Evolutionary conservation across 2,113 vertebrate genomes (phyloP).

Genomic region (Chloropsis cyanopogon): DNA sequence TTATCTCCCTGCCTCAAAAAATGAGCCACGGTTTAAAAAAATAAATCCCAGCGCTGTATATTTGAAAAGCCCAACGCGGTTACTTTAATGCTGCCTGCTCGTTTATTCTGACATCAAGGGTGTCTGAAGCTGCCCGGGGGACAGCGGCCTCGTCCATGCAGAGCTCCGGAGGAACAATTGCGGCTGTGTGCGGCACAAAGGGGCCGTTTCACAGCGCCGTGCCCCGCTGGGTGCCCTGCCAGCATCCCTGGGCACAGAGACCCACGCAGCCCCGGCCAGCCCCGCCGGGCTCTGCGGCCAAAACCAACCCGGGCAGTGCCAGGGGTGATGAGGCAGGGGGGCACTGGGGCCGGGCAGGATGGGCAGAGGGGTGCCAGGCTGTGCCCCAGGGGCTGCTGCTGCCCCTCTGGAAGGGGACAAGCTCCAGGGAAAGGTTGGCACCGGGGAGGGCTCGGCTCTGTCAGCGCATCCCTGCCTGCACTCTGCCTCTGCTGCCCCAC

Average conservation of each 20-base stretch:
- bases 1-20: not conserved
- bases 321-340: not conserved
- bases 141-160: not conserved
- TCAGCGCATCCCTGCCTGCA: fast-evolving
- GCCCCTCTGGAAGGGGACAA: not conserved
- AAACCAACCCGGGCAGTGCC: fast-evolving
- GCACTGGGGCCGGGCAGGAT: not conserved
- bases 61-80: not conserved
- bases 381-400: not conserved
- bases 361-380: not conserved
- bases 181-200: slow-evolving; percentile 22
- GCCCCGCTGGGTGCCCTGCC: not conserved
- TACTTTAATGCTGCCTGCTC: not conserved
- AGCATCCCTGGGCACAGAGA: not conserved
- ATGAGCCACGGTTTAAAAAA: not conserved
- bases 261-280: not conserved
- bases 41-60: fast-evolving
- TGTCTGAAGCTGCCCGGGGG: not conserved
- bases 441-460: not conserved
- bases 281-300: not conserved
- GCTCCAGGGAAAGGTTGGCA: fast-evolving
- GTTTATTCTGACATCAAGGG: not conserved
- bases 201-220: not conserved
- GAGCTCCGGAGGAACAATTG: not conserved
- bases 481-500: not conserved